Evolutionary conservation across 1,140 invertebrate genomes (phyloP).

Genomic region (Ceratina japonica): DNA sequence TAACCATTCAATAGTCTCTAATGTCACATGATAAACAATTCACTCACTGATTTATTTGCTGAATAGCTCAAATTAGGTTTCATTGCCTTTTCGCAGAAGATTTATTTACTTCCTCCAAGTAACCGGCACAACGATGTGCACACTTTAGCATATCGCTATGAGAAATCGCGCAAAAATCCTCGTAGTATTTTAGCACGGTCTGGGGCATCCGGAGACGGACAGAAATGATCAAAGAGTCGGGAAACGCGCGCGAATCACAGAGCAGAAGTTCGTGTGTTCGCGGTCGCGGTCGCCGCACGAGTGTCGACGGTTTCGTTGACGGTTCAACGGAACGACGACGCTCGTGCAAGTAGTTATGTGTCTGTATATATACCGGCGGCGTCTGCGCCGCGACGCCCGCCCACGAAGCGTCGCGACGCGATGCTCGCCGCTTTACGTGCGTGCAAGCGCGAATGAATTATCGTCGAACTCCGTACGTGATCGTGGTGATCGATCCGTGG

Average conservation of each 20-base stretch:
- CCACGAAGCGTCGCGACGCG: background rate
- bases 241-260: background rate
- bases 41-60: too few species aligned
- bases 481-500: background rate
- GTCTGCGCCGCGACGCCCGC: conserved; percentile 26
- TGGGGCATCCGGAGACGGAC: background rate
- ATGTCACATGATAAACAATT: too few species aligned
- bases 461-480: background rate
- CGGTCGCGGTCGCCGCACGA: conserved; percentile 56
- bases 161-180: background rate
- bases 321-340: conserved; percentile 48
- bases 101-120: too few species aligned
- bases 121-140: too few species aligned
- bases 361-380: conserved; percentile 11
- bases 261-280: background rate
- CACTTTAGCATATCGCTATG: background rate
- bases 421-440: conserved; percentile 7
- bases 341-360: conserved; percentile 16
- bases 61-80: too few species aligned
- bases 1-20: too few species aligned
- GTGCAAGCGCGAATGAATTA: background rate
- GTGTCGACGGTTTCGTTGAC: conserved; percentile 32
- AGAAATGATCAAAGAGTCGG: background rate
- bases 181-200: background rate
- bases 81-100: background rate